phyloP scores from a whole-genome alignment of 2,113 vertebrate species.

The Gadus macrocephalus region DNA sequence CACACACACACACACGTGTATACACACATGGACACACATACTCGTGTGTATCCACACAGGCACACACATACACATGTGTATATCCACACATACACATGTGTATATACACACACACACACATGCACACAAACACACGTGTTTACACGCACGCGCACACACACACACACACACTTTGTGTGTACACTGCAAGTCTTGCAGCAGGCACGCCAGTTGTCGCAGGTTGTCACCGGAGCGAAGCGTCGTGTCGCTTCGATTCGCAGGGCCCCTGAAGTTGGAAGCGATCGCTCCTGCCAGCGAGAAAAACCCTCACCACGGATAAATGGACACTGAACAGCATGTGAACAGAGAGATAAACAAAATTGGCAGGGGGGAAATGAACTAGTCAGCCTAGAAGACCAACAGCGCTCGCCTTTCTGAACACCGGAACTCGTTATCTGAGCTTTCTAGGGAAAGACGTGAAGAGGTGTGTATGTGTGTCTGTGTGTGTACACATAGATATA shows the following conservation, averaged over 20 bases:
- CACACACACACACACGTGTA: conserved; percentile 7
- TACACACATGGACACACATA: conserved; percentile 8
- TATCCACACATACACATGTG: not conserved
- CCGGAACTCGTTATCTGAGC: too few species aligned
- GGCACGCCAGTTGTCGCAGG: conserved; percentile 62
- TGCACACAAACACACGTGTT: not conserved
- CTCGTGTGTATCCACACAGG: not conserved
- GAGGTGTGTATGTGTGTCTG: too few species aligned
- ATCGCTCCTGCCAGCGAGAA: conserved; percentile 61
- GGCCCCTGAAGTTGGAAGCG: conserved; percentile 60
- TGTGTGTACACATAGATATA: too few species aligned
- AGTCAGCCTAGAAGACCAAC: conserved; percentile 35
- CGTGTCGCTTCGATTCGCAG: conserved; percentile 58
- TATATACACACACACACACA: not conserved
- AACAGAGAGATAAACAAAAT: conserved; percentile 59
- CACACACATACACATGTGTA: not conserved
- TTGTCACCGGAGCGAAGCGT: conserved; percentile 63
- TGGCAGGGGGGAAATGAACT: conserved; percentile 53
- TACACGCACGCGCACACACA: not conserved
- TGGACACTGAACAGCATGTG: conserved; percentile 58
- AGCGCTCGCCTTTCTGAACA: conserved; percentile 12
- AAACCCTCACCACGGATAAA: conserved; percentile 52
- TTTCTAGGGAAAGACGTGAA: too few species aligned
- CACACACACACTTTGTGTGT: conserved; percentile 22
- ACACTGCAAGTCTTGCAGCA: conserved; percentile 58